Percentiles rank a stretch among this genome's conserved stretches.
Evolutionary conservation across 2,113 vertebrate species (phyloP).

Genomic region (Aptenodytes patagonicus): DNA sequence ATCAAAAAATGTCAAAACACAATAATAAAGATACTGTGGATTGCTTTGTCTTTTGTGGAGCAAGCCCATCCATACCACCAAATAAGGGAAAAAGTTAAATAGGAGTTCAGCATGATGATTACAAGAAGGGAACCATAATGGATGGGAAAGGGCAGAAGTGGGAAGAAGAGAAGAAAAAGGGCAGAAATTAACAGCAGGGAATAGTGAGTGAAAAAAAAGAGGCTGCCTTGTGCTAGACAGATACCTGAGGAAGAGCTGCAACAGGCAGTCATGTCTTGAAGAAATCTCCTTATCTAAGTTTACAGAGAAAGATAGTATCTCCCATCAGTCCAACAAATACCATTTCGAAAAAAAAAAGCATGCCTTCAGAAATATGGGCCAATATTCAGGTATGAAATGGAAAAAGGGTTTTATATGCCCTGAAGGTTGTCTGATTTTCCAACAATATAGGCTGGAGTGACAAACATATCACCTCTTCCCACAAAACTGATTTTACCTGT

Average conservation of each 20-base stretch:
- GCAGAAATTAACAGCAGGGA: not conserved
- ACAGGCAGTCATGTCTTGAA: not conserved
- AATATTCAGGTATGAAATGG: not conserved
- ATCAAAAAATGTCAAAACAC: conserved; percentile 7
- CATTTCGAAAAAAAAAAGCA: not conserved
- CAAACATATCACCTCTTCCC: not conserved
- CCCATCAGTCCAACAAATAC: not conserved
- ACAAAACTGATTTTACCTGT: not conserved
- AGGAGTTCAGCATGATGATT: not conserved
- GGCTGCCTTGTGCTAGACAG: not conserved
- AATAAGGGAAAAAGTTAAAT: conserved; percentile 9
- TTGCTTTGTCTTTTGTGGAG: not conserved
- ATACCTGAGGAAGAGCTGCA: not conserved
- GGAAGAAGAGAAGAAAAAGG: not conserved
- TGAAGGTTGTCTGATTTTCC: not conserved
- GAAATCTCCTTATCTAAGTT: not conserved
- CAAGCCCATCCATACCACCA: not conserved
- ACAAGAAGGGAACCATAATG: not conserved
- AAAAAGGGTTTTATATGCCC: not conserved
- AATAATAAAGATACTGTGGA: not conserved
- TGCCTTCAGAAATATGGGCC: not conserved
- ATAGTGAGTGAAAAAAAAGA: not conserved
- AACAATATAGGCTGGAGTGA: not conserved
- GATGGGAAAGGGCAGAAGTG: not conserved
- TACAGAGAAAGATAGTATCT: not conserved